Base-by-base conservation (phyloP, 2,888 invertebrate species). In the Mayetiola destructor region DNA sequence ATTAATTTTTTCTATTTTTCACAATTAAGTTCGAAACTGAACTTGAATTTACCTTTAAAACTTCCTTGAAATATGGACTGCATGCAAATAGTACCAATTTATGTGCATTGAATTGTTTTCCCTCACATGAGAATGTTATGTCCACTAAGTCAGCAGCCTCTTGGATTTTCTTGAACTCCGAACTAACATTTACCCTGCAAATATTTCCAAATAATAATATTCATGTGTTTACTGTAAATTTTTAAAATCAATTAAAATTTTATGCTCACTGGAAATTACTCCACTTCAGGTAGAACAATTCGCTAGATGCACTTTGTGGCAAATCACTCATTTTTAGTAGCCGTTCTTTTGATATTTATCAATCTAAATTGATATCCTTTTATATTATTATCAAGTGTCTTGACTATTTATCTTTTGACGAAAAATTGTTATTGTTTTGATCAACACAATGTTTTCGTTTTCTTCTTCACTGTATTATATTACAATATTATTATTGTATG, bases 81-180 rank as follows among this genome's bases (percentile, higher is more conserved):
- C 61, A 60, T n/a, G 59, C 58, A 48, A 58, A 61, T 21, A 61
- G 37, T 8, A 61, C 59, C 16, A 61, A 29, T 54, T 61, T 61
- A 30, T 61, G 61, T 14, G 61, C 61, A 8, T 59, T 59, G 27
- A 61, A 36, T 56, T 59, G 59, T 36, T 59, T 59, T 16, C 61
- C 61, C 42, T 60, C 61, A 54, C 61, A 61, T 6, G 60, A 58
- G 55, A 61, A 61, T 40, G 61, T 60, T 14, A 61, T 59, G 53
- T 61, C 61, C 40, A 61, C 58, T 21, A 61, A 52, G 36, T 60
- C 60, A 21, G 58, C 56, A 36, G 57, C 59, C 32, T 60, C 58
- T 42, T 60, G 57, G 29, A 61, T 59, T 23, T 58, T 57, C 30
- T 59, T 59, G 39, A 59, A 59, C 55, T 58, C 57, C 16, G 39